These are phyloP conservation scores for Planococcus citri DNA, from an alignment of 1,140 invertebrate species.

Conservation along the genomic window DNA sequence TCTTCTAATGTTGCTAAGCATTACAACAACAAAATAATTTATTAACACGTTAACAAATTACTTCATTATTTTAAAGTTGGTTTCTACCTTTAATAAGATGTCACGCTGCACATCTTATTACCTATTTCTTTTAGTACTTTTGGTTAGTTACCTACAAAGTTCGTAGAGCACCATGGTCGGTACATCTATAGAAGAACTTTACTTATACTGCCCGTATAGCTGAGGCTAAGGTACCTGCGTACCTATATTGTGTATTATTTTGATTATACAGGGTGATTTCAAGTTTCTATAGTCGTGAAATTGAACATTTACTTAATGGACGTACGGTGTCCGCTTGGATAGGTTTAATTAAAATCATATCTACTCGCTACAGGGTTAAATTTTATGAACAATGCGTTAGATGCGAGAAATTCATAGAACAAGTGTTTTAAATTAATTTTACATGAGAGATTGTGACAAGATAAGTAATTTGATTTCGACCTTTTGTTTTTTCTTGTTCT, in stretches of 20 bases:
- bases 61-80: slow-evolving; percentile 20
- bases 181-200: too few relatives aligned
- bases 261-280: slow-evolving; percentile 3
- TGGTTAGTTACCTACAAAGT: neutral
- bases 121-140: neutral
- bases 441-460: too few relatives aligned
- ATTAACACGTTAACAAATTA: slow-evolving; percentile 16
- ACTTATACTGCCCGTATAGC: too few relatives aligned
- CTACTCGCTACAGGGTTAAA: neutral
- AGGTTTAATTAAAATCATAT: neutral
- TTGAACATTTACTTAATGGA: slow-evolving; percentile 3
- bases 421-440: too few relatives aligned
- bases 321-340: neutral
- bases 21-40: slow-evolving; percentile 19
- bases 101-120: slow-evolving; percentile 14
- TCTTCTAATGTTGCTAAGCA: slow-evolving; percentile 10
- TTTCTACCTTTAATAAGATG: slow-evolving; percentile 17
- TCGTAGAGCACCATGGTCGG: too few relatives aligned
- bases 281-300: neutral
- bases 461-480: too few relatives aligned
- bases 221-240: too few relatives aligned
- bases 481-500: too few relatives aligned
- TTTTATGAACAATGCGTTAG: neutral
- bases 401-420: too few relatives aligned
- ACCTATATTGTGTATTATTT: neutral